phyloP scores from a whole-genome alignment of 2,113 vertebrate species.

The Melanostigma gelatinosum region DNA sequence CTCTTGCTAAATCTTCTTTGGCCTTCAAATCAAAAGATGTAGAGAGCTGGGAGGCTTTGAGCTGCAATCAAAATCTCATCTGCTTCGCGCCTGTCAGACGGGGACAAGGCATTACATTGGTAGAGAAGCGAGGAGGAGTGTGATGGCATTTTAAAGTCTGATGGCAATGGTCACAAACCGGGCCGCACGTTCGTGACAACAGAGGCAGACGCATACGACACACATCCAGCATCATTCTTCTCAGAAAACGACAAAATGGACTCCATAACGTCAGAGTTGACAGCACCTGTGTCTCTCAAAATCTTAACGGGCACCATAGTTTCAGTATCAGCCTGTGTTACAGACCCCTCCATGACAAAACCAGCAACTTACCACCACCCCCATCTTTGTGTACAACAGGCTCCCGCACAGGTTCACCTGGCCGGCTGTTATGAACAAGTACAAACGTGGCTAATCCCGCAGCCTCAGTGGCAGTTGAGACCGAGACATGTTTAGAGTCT shows the following conservation, averaged over 20 bases:
- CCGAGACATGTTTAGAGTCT: background rate
- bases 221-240: background rate
- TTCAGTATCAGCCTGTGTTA: background rate
- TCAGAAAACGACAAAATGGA: background rate
- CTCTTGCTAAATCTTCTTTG: background rate
- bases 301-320: background rate
- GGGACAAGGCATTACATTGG: background rate
- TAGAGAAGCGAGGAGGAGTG: background rate
- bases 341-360: background rate
- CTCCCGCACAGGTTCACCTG: background rate
- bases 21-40: background rate
- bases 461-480: background rate
- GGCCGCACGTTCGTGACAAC: background rate
- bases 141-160: slow-evolving; percentile 24
- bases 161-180: background rate
- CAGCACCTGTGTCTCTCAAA: background rate
- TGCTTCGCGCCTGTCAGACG: background rate
- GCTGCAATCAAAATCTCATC: slow-evolving; percentile 12
- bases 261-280: background rate
- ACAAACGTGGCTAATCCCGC: too few relatives aligned
- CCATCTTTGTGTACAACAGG: background rate
- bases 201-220: background rate
- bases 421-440: too few relatives aligned
- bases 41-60: background rate
- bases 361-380: background rate